Percentiles rank a stretch among this genome's conserved stretches.
Conservation (phyloP, 2,113 vertebrate genomes). For the Festucalex cinctus region DNA sequence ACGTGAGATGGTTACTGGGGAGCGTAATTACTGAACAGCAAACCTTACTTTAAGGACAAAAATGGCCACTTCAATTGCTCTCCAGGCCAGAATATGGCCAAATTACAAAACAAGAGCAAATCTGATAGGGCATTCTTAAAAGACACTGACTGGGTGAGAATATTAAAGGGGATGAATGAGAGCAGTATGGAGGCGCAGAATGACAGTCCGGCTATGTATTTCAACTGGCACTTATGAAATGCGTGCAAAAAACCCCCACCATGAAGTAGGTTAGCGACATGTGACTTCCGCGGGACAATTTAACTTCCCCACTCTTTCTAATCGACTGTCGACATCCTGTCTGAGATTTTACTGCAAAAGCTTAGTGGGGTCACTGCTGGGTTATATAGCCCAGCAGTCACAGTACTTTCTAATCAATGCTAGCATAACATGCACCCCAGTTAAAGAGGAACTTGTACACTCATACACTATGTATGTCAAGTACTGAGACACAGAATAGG, state of each 20-base stretch:
- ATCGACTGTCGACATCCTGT: slow-evolving; percentile 4
- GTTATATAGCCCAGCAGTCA: slow-evolving; percentile 2
- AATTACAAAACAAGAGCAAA: slow-evolving; percentile 32
- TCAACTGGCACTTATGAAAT: slow-evolving; percentile 6
- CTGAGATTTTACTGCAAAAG: slow-evolving; percentile 16
- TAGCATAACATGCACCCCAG: neutral
- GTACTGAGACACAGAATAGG: neutral
- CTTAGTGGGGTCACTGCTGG: slow-evolving; percentile 4
- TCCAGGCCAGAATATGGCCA: slow-evolving; percentile 18
- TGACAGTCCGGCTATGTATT: neutral
- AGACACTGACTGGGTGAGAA: slow-evolving; percentile 11
- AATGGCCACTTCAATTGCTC: slow-evolving; percentile 39
- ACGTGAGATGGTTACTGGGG: slow-evolving; percentile 36
- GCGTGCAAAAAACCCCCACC: slow-evolving; percentile 3
- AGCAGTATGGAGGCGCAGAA: neutral
- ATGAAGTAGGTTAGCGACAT: slow-evolving; percentile 9
- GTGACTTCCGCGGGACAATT: slow-evolving; percentile 11
- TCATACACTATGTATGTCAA: neutral
- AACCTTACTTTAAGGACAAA: slow-evolving; percentile 42
- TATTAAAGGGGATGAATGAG: slow-evolving; percentile 36
- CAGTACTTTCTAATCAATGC: neutral
- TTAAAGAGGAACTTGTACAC: neutral
- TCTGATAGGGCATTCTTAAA: slow-evolving; percentile 28
- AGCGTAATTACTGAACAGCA: slow-evolving; percentile 41
- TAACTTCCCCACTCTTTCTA: slow-evolving; percentile 4